A percentile compares a stretch with the other conserved stretches of the same genome.
phyloP scores from a whole-genome alignment of 2,888 invertebrate species.

The Himalopsyche kuldschensis region DNA sequence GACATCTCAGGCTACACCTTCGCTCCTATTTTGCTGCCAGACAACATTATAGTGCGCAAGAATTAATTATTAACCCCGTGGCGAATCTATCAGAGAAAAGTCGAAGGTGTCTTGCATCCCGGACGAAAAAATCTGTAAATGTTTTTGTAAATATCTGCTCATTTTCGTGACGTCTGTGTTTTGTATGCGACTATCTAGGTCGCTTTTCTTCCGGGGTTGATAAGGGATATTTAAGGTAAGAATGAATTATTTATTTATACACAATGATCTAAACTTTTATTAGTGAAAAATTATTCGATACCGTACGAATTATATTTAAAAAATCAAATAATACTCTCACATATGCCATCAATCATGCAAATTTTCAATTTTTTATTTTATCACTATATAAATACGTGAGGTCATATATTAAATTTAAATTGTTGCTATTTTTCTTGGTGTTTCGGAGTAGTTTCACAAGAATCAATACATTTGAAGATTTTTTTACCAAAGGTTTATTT shows the following conservation, averaged over 20 bases:
- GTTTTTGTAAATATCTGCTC: not conserved
- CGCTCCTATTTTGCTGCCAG: not conserved
- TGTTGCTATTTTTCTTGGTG: not conserved
- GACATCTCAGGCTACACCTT: conserved; percentile 18
- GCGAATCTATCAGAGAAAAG: not conserved
- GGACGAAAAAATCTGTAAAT: not conserved
- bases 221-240: not conserved
- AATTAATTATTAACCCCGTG: not conserved
- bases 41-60: not conserved
- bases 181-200: not conserved
- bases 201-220: not conserved
- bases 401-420: not conserved
- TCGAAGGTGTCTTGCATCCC: not conserved
- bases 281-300: not conserved
- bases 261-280: not conserved
- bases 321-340: not conserved
- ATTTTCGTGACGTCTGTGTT: not conserved
- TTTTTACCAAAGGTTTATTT: not conserved
- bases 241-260: not conserved
- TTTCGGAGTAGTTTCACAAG: not conserved
- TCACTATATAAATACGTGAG: not conserved
- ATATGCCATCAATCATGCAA: not conserved
- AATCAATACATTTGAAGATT: not conserved
- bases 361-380: not conserved
- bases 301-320: not conserved